Percentiles rank a stretch among this genome's conserved stretches.
These are phyloP conservation scores for Polyodon spathula DNA, from an alignment of 2,113 vertebrate genomes.

Conservation along the genomic window DNA sequence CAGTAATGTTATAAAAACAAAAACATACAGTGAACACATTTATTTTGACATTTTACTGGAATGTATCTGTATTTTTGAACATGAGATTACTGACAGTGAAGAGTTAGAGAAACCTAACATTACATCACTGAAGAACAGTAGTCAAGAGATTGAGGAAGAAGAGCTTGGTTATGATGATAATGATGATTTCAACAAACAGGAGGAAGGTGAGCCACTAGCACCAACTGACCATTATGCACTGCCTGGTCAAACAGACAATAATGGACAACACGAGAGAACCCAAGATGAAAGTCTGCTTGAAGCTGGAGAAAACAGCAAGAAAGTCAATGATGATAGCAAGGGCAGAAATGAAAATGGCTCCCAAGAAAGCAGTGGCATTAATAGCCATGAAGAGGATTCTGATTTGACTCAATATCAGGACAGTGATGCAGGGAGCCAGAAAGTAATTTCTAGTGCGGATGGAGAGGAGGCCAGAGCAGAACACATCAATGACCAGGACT, in stretches of 20 bases:
- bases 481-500: not conserved
- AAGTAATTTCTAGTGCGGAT: conserved; percentile 12
- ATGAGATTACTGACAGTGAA: conserved; percentile 32
- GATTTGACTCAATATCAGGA: conserved; percentile 11
- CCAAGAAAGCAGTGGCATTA: conserved; percentile 23
- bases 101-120: conserved; percentile 39
- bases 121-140: conserved; percentile 36
- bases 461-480: not conserved
- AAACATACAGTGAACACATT: too few relatives aligned
- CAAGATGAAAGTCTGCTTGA: too few relatives aligned
- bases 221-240: not conserved
- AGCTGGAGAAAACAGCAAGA: not conserved
- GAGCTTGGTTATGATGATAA: conserved; percentile 36
- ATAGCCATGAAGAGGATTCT: conserved; percentile 8
- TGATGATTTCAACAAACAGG: conserved; percentile 14
- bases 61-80: conserved; percentile 1
- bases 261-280: too few relatives aligned
- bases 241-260: conserved; percentile 4
- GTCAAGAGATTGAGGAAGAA: conserved; percentile 39
- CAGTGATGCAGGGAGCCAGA: not conserved
- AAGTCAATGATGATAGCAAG: conserved; percentile 19
- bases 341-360: conserved; percentile 22
- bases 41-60: not conserved
- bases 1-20: too few relatives aligned
- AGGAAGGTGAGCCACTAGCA: conserved; percentile 12